Percentiles rank a stretch among this genome's conserved stretches.
Evolutionary conservation across 2,888 invertebrate genomes (phyloP).

Genomic region (Caradrina clavipalpis): DNA sequence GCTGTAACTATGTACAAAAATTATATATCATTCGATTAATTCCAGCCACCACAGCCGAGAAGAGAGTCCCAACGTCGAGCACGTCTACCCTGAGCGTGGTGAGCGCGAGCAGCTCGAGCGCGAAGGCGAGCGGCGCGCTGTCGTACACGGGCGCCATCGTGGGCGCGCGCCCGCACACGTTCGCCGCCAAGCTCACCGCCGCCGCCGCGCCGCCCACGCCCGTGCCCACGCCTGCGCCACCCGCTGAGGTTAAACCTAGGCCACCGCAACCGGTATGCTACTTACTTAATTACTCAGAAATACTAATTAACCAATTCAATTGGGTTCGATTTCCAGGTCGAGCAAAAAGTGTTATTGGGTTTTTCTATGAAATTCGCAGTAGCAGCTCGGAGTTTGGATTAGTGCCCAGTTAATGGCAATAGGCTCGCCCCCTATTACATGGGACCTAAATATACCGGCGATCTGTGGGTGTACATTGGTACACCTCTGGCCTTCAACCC

Average conservation of each 20-base stretch:
- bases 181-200: constrained; percentile 93
- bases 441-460: no score
- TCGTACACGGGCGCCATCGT: constrained; percentile 89
- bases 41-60: constrained; percentile 75
- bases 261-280: constrained; percentile 58
- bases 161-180: constrained; percentile 92
- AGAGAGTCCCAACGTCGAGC: constrained; percentile 76
- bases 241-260: constrained; percentile 59
- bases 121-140: constrained; percentile 78
- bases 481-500: no score
- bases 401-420: no score
- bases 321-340: no score
- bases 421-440: no score
- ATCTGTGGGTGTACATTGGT: no score
- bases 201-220: constrained; percentile 71
- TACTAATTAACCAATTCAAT: not conserved
- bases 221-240: constrained; percentile 68
- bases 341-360: no score
- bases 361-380: no score
- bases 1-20: not conserved
- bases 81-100: constrained; percentile 25
- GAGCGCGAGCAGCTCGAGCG: constrained; percentile 66
- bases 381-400: no score
- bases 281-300: not conserved
- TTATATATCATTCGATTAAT: not conserved